These are phyloP conservation scores for Doryteuthis pealeii DNA, from an alignment of 1,140 invertebrate genomes.

Conservation along the genomic window DNA sequence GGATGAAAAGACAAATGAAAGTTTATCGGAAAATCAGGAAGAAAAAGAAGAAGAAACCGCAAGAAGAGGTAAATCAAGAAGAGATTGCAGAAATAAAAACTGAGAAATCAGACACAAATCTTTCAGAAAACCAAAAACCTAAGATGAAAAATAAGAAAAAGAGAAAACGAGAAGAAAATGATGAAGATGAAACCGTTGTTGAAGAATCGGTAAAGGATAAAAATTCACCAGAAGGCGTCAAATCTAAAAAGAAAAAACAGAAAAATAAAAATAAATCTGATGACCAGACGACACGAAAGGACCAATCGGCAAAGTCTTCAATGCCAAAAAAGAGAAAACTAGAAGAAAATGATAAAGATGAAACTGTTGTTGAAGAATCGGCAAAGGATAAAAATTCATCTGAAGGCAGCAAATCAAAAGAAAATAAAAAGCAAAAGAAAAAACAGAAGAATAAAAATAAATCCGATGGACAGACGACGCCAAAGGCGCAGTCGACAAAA, in stretches of 20 bases:
- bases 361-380: too few species aligned
- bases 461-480: not conserved
- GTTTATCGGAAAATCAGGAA: too few species aligned
- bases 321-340: too few species aligned
- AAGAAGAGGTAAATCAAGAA: not conserved
- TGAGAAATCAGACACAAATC: conserved; percentile 22
- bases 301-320: too few species aligned
- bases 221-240: conserved; percentile 17
- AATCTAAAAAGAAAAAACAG: conserved; percentile 19
- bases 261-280: conserved; percentile 35
- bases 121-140: conserved; percentile 22
- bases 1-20: too few species aligned
- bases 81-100: not conserved
- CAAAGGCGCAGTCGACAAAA: conserved; percentile 20
- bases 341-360: too few species aligned
- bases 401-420: too few species aligned
- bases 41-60: too few species aligned
- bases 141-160: conserved; percentile 24
- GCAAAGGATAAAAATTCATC: too few species aligned
- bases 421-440: too few species aligned
- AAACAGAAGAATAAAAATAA: not conserved
- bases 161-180: conserved; percentile 14
- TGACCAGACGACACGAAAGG: not conserved
- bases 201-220: conserved; percentile 7
- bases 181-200: not conserved